phyloP scores from a whole-genome alignment of 2,888 invertebrate species.

The Phaedon cochleariae region DNA sequence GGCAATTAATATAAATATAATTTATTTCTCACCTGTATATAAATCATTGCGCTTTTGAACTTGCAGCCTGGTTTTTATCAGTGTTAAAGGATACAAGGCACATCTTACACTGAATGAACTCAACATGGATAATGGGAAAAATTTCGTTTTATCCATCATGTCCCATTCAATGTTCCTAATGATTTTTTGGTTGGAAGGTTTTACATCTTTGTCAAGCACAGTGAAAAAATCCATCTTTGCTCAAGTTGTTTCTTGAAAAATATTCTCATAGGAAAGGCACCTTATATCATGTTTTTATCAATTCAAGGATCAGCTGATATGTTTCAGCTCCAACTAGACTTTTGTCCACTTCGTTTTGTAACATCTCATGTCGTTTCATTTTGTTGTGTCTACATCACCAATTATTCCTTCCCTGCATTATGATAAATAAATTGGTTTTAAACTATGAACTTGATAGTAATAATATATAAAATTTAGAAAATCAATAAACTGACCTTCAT shows the following conservation, averaged over 20 bases:
- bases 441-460: too few relatives aligned
- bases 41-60: slow-evolving; percentile 83
- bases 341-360: neutral
- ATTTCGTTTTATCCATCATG: slow-evolving; percentile 97
- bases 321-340: neutral
- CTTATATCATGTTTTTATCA: neutral
- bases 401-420: too few relatives aligned
- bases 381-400: neutral
- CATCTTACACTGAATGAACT: slow-evolving; percentile 83
- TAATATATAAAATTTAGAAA: too few relatives aligned
- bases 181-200: slow-evolving; percentile 57
- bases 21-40: slow-evolving; percentile 79
- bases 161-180: slow-evolving; percentile 94
- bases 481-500: too few relatives aligned
- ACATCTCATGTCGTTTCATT: neutral
- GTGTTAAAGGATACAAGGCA: slow-evolving; percentile 89
- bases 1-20: too few relatives aligned
- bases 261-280: too few relatives aligned
- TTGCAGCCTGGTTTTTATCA: slow-evolving; percentile 95
- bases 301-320: neutral
- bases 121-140: slow-evolving; percentile 90
- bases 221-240: slow-evolving; percentile 38
- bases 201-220: slow-evolving; percentile 26
- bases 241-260: neutral
- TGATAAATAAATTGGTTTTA: too few relatives aligned